Evolutionary conservation across 2,888 invertebrate species (phyloP).

Genomic region (Clostera curtula): DNA sequence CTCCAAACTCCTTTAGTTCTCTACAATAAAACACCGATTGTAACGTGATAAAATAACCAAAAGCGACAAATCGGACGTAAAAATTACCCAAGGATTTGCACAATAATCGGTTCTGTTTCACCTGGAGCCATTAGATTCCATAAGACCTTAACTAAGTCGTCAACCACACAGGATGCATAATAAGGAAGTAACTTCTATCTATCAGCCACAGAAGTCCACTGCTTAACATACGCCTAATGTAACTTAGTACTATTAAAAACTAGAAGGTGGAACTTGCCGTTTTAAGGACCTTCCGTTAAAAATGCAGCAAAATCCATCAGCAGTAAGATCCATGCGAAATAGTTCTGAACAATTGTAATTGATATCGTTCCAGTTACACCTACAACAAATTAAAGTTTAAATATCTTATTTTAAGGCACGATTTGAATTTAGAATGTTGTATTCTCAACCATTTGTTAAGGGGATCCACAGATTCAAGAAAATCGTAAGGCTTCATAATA

Average conservation of each 20-base stretch:
- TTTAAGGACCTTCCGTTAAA: conserved; percentile 60
- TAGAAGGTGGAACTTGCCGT: conserved; percentile 20
- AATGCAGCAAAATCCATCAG: conserved; percentile 73
- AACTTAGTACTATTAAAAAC: conserved; percentile 5
- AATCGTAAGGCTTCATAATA: no score
- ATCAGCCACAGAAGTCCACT: no score
- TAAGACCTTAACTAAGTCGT: no score
- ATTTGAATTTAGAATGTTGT: background rate
- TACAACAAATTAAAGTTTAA: conserved; percentile 15
- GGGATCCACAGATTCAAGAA: no score
- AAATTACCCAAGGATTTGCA: conserved; percentile 4
- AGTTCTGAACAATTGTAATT: conserved; percentile 47
- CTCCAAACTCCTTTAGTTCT: conserved; percentile 17
- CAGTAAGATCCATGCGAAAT: conserved; percentile 66
- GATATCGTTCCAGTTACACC: conserved; percentile 56
- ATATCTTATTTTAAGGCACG: background rate
- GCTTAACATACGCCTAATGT: no score
- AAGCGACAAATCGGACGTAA: no score
- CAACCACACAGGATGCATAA: no score
- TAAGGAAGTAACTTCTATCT: no score
- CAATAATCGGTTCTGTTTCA: conserved; percentile 6
- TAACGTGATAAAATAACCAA: no score
- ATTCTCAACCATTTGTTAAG: no score
- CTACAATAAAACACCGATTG: conserved; percentile 11
- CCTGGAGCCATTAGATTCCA: no score